A percentile compares a stretch with the other conserved stretches of the same genome.
Evolutionary conservation across 1,140 invertebrate genomes (phyloP).

Genomic region (Drusus annulatus): DNA sequence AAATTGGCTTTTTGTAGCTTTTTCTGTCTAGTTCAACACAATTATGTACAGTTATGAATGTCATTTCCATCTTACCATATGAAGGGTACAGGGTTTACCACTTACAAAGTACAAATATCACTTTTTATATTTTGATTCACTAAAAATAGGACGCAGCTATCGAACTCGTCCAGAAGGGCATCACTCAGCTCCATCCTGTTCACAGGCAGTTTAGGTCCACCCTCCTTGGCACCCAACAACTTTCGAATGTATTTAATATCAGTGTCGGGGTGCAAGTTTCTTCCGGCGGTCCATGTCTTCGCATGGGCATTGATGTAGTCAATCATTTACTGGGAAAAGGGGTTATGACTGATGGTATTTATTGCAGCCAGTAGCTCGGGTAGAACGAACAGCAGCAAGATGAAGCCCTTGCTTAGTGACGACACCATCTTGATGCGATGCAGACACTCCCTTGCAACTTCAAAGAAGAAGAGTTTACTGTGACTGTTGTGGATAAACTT

Average conservation of each 20-base stretch:
- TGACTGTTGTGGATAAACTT: too few relatives aligned
- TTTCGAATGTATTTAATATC: conserved; percentile 74
- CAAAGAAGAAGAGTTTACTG: too few relatives aligned
- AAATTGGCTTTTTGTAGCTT: too few relatives aligned
- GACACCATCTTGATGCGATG: not conserved
- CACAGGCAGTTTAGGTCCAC: conserved; percentile 65
- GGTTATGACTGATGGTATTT: conserved; percentile 44
- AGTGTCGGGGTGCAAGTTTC: conserved; percentile 77
- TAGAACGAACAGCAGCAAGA: not conserved
- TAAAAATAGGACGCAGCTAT: conserved; percentile 80
- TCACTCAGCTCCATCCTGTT: conserved; percentile 59
- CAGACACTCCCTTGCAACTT: too few relatives aligned
- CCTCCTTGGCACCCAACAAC: conserved; percentile 80
- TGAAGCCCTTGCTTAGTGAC: not conserved
- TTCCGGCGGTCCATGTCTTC: conserved; percentile 80
- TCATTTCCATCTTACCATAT: too few relatives aligned
- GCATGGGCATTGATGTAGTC: conserved; percentile 76
- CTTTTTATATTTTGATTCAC: too few relatives aligned
- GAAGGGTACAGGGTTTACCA: too few relatives aligned
- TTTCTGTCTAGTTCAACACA: too few relatives aligned
- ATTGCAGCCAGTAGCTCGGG: not conserved
- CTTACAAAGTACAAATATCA: too few relatives aligned
- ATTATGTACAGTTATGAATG: too few relatives aligned
- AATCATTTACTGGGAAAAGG: conserved; percentile 78
- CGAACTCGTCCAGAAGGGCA: conserved; percentile 82